Conservation (phyloP, 2,888 invertebrate genomes). For the Eutolmus rufibarbis region DNA sequence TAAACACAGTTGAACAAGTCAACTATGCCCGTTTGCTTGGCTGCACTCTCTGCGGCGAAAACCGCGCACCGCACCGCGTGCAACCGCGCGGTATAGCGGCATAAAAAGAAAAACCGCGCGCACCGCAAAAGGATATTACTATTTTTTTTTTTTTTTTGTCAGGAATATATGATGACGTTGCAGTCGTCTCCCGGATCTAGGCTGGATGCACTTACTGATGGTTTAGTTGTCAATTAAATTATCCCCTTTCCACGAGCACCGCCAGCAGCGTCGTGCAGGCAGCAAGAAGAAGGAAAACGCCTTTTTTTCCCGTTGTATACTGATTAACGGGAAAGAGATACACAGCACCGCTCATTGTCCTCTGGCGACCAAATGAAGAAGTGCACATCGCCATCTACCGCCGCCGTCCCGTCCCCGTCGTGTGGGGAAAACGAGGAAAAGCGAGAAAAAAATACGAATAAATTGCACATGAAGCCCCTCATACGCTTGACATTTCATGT, state of each 20-base stretch:
- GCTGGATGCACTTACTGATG: background rate
- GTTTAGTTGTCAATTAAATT: constrained; percentile 14
- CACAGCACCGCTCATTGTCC: background rate
- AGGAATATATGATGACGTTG: background rate
- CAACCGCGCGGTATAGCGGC: background rate
- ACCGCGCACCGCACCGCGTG: background rate
- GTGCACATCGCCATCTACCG: background rate
- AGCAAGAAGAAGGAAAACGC: background rate
- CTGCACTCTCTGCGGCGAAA: background rate
- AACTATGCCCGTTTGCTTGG: background rate
- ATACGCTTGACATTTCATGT: constrained; percentile 42
- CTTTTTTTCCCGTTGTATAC: background rate
- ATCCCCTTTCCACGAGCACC: background rate
- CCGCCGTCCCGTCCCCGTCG: background rate
- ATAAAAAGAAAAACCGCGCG: background rate
- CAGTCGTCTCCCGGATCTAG: background rate
- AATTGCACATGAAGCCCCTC: constrained; percentile 15
- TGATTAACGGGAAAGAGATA: constrained; percentile 31
- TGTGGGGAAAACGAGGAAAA: background rate
- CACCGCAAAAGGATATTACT: background rate
- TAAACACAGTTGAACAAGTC: constrained; percentile 22
- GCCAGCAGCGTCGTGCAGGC: background rate
- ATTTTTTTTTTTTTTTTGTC: background rate
- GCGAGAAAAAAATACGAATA: background rate
- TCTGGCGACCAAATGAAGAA: background rate